Evolutionary conservation across 1,140 invertebrate species (phyloP).

Genomic region (Reticulitermes speratus): DNA sequence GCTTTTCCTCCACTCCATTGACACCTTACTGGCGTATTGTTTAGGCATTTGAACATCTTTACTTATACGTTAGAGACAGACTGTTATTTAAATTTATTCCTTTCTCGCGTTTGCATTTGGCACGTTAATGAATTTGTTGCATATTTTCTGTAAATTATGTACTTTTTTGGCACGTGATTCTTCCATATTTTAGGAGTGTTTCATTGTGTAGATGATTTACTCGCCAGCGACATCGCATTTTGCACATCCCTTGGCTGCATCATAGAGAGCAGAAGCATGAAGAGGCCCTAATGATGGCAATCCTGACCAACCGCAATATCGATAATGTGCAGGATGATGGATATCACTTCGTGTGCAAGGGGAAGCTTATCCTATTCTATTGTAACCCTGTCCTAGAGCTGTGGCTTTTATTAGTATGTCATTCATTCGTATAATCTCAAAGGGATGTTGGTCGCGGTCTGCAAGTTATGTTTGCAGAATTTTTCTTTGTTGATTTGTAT

Average conservation of each 20-base stretch:
- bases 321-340: background rate
- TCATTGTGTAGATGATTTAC: too few species aligned
- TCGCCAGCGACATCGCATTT: background rate
- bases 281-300: background rate
- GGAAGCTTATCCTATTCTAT: slow-evolving; percentile 10
- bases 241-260: background rate
- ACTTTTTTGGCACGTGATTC: too few species aligned
- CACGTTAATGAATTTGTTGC: too few species aligned
- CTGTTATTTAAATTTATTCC: too few species aligned
- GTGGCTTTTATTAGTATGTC: background rate
- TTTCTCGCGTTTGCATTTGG: too few species aligned
- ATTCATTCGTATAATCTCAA: slow-evolving; percentile 5
- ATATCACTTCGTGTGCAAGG: background rate
- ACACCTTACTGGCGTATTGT: too few species aligned
- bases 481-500: background rate
- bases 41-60: too few species aligned
- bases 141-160: too few species aligned
- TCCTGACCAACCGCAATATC: slow-evolving; percentile 13
- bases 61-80: too few species aligned
- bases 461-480: slow-evolving; percentile 12
- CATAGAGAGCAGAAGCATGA: background rate
- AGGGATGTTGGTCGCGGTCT: background rate
- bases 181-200: too few species aligned
- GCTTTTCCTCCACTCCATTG: too few species aligned
- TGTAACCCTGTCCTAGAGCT: background rate